Evolutionary conservation across 2,888 invertebrate species (phyloP).

Genomic region (Leuctra nigra): DNA sequence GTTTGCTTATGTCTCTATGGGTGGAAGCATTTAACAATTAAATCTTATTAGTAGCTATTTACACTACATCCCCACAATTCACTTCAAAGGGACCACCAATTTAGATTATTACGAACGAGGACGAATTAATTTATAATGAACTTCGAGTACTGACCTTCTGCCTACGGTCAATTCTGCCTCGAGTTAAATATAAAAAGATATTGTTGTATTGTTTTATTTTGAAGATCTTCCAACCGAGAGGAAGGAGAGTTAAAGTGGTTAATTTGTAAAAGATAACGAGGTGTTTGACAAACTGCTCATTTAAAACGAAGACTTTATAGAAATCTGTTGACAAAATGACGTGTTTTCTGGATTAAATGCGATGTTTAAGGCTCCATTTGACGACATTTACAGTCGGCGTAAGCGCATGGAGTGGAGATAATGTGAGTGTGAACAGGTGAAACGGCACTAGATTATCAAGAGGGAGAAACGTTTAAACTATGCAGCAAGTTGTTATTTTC

Average conservation of each 20-base stretch:
- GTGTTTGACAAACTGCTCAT: slow-evolving; percentile 11
- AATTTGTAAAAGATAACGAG: slow-evolving; percentile 16
- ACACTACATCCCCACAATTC: too few relatives aligned
- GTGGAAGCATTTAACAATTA: too few relatives aligned
- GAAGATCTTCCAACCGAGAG: too few relatives aligned
- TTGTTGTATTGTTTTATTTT: too few relatives aligned
- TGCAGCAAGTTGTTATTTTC: background rate
- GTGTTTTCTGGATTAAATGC: slow-evolving; percentile 6
- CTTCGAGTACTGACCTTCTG: too few relatives aligned
- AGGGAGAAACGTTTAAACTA: background rate
- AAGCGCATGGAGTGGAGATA: background rate
- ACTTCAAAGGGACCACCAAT: too few relatives aligned
- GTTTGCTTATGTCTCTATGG: too few relatives aligned
- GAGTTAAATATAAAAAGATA: too few relatives aligned
- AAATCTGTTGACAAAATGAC: slow-evolving; percentile 13
- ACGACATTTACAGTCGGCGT: slow-evolving; percentile 3
- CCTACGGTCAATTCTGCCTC: too few relatives aligned
- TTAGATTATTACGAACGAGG: too few relatives aligned
- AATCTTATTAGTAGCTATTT: too few relatives aligned
- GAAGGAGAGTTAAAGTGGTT: slow-evolving; percentile 10
- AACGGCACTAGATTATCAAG: background rate
- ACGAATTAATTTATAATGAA: too few relatives aligned
- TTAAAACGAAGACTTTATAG: background rate
- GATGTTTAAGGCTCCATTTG: slow-evolving; percentile 16
- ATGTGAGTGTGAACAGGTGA: slow-evolving; percentile 6